Evolutionary conservation across 2,888 invertebrate genomes (phyloP).

Genomic region (Drosophila tripunctata): DNA sequence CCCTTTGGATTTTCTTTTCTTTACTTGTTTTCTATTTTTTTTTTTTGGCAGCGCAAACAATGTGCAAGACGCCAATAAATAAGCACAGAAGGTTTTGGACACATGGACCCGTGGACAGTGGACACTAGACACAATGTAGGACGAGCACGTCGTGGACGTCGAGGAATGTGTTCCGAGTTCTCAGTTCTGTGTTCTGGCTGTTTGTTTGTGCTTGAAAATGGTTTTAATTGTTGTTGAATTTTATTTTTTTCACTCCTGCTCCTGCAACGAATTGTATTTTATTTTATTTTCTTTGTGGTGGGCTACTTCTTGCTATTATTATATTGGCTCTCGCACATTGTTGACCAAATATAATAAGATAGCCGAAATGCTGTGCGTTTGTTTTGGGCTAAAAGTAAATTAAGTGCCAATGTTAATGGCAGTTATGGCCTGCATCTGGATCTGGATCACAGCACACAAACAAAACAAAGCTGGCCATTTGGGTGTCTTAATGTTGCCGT

Average conservation of each 20-base stretch:
- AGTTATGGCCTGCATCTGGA: constrained; percentile 77
- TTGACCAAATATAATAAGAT: constrained; percentile 77
- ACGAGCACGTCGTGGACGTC: constrained; percentile 26
- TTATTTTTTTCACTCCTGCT: constrained; percentile 8
- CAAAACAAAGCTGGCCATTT: constrained; percentile 66
- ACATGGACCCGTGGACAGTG: constrained; percentile 3
- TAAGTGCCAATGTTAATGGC: constrained; percentile 79
- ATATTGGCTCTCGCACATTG: constrained; percentile 63
- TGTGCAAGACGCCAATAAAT: constrained; percentile 78
- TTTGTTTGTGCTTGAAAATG: constrained; percentile 71
- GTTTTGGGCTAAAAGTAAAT: constrained; percentile 74
- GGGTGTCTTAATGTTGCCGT: constrained; percentile 75
- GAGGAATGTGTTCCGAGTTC: constrained; percentile 27
- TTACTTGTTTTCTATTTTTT: constrained; percentile 13
- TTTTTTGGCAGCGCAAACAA: constrained; percentile 64
- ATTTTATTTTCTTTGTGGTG: constrained; percentile 31
- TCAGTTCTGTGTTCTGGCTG: constrained; percentile 26
- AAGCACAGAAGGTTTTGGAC: constrained; percentile 51
- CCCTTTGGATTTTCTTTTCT: constrained; percentile 8
- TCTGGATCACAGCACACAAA: constrained; percentile 58
- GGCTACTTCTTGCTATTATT: too few relatives aligned
- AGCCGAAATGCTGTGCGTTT: constrained; percentile 29
- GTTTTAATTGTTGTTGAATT: constrained; percentile 76
- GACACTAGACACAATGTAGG: constrained; percentile 28
- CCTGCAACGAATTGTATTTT: constrained; percentile 1